Conservation (phyloP, 2,888 invertebrate species). For the Leptinotarsa haldemani region DNA sequence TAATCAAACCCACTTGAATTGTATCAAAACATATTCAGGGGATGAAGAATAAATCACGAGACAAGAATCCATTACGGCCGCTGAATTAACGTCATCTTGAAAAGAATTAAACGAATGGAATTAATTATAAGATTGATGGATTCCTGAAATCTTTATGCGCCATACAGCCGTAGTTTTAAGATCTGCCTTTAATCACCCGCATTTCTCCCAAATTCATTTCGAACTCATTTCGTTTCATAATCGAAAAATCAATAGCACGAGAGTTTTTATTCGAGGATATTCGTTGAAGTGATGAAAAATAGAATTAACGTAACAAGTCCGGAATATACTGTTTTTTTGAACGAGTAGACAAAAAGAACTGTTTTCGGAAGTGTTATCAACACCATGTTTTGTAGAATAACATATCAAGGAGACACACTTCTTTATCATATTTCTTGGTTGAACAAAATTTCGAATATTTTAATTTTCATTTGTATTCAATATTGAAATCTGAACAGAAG, state of each 20-base stretch:
- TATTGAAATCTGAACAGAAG: no score
- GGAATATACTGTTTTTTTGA: no score
- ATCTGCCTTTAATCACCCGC: constrained; percentile 54
- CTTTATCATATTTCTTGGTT: no score
- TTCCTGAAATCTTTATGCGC: constrained; percentile 59
- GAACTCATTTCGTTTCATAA: constrained; percentile 43
- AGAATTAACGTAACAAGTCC: no score
- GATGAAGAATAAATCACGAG: constrained; percentile 62
- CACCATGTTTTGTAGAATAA: no score
- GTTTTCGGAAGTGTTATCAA: no score
- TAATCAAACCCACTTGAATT: constrained; percentile 46
- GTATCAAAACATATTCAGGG: constrained; percentile 51
- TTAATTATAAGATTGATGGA: constrained; percentile 69
- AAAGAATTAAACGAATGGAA: constrained; percentile 68
- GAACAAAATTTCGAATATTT: no score
- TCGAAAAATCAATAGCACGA: constrained; percentile 44
- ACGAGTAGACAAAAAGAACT: no score
- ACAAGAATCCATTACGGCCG: constrained; percentile 63
- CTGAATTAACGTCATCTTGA: constrained; percentile 67
- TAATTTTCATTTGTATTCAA: no score
- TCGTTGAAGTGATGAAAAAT: no score
- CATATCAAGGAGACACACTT: no score
- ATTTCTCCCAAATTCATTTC: constrained; percentile 42
- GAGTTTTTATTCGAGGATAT: neutral
- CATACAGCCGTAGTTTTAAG: constrained; percentile 54